Evolutionary conservation across 2,888 invertebrate genomes (phyloP).

Genomic region (Cactoblastis cactorum): DNA sequence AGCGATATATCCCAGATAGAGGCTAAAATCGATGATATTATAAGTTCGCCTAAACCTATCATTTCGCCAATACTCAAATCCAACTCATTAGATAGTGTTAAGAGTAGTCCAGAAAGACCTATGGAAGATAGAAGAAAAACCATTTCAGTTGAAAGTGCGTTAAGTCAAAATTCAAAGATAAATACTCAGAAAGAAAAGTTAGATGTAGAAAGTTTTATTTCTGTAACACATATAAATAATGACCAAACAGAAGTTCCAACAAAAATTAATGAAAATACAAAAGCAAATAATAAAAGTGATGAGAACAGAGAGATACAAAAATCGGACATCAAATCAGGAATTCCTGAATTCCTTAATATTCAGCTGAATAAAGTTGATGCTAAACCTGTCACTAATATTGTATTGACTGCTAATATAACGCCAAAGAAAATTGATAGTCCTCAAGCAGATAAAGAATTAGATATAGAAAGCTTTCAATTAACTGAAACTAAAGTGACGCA

Average conservation of each 20-base stretch:
- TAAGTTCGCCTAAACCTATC: constrained; percentile 74
- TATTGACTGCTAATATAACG: constrained; percentile 81
- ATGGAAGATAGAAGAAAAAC: constrained; percentile 70
- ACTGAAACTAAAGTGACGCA: constrained; percentile 40
- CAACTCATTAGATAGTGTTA: constrained; percentile 80
- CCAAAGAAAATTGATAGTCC: constrained; percentile 70
- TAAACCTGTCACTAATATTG: constrained; percentile 81
- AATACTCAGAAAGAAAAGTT: constrained; percentile 42
- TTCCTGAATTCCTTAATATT: constrained; percentile 85
- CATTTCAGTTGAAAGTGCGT: constrained; percentile 70
- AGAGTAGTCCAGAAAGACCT: constrained; percentile 74
- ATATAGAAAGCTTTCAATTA: constrained; percentile 43
- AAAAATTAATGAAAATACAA: constrained; percentile 42
- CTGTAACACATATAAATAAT: constrained; percentile 79
- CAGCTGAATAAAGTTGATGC: constrained; percentile 85
- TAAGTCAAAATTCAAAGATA: constrained; percentile 43
- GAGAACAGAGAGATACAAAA: constrained; percentile 60
- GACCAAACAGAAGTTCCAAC: constrained; percentile 46
- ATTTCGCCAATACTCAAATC: constrained; percentile 73
- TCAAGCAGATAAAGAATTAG: constrained; percentile 50
- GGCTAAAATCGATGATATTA: constrained; percentile 77
- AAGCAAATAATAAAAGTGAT: constrained; percentile 53
- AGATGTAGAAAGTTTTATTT: constrained; percentile 71
- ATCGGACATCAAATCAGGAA: constrained; percentile 45
- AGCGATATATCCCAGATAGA: constrained; percentile 76